Conservation (phyloP, 1,140 invertebrate species). For the Reticulitermes speratus region DNA sequence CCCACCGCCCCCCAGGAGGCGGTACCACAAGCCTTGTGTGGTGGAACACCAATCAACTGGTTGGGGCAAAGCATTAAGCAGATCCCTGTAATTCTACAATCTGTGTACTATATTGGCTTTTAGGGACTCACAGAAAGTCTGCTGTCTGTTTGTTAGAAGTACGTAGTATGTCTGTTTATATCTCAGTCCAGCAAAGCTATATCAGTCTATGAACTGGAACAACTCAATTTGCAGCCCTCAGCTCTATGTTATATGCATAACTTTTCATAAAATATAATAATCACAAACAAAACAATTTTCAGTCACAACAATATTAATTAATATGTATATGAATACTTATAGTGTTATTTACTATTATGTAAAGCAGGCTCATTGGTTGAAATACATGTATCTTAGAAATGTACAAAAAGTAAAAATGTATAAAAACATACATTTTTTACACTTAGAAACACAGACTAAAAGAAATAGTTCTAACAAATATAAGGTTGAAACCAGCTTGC, state of each 20-base stretch:
- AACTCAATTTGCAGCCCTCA: not conserved
- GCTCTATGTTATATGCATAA: not conserved
- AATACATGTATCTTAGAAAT: not conserved
- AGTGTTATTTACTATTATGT: not conserved
- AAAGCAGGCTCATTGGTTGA: not conserved
- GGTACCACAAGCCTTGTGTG: too few relatives aligned
- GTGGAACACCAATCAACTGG: too few relatives aligned
- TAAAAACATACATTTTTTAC: slow-evolving; percentile 2
- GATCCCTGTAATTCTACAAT: too few relatives aligned
- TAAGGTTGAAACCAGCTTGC: not conserved
- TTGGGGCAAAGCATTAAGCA: too few relatives aligned
- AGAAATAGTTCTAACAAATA: not conserved
- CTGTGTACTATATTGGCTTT: too few relatives aligned
- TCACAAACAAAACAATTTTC: not conserved
- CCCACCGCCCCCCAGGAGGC: too few relatives aligned
- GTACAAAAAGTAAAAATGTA: slow-evolving; percentile 13
- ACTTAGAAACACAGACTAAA: not conserved
- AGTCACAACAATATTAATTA: not conserved
- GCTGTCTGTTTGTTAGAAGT: too few relatives aligned
- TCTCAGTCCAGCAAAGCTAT: too few relatives aligned
- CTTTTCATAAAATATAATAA: not conserved
- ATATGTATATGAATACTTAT: not conserved
- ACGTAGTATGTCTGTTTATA: too few relatives aligned
- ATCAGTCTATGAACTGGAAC: not conserved
- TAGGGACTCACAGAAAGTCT: too few relatives aligned